Base-by-base conservation (phyloP, 2,797 vertebrate genomes). In the Meda fulgida region DNA sequence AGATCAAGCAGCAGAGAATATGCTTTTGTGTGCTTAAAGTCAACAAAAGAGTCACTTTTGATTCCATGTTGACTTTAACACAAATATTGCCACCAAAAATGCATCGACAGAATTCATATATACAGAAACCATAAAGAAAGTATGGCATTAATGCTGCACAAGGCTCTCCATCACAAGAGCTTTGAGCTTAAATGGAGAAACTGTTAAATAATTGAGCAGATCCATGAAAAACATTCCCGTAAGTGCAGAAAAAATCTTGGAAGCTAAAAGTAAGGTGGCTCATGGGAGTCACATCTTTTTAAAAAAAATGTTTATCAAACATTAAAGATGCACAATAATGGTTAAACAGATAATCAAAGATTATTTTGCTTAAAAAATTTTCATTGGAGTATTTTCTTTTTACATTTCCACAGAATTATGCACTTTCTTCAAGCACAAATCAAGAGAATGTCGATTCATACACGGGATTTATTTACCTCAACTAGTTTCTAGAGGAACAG, bases 121-220 rank as follows among this genome's bases (percentile, higher is more conserved):
- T 58, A 29, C 34, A 81, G n/a, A 55, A 53, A 43, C 23, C 31
- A 60, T 66, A 60, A 34, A 51, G 13, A 4, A 34, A 3, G 55
- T 55, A 38, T 48, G 83, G 53, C 29, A 63, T 79, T 58, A 63
- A 66, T 29, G 18, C 85, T 63, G 38, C 53, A 63, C 4, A 34
- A 75, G 46, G 23, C 18, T 77, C 55, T 72, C 60, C n/a, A 55
- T 23, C 43, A 78, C 55, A 43, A 21, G 36, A 66, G 46, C 75
- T 67, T 69, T 71, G 36, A 26, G 53, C 18, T 29, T 13, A 71
- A 72, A 81, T 34, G 48, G 65, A 84, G 38, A 31, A 43, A 34
- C 26, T 8, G 51, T 29, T 87, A 13, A 80, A 85, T 85, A 85
- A 85, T 82, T 80, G 29, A 83, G 69, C 34, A 82, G 69, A 58